These are phyloP conservation scores for Habroteleia sp. DNA, from an alignment of 2,888 invertebrate genomes.

Conservation along the genomic window DNA sequence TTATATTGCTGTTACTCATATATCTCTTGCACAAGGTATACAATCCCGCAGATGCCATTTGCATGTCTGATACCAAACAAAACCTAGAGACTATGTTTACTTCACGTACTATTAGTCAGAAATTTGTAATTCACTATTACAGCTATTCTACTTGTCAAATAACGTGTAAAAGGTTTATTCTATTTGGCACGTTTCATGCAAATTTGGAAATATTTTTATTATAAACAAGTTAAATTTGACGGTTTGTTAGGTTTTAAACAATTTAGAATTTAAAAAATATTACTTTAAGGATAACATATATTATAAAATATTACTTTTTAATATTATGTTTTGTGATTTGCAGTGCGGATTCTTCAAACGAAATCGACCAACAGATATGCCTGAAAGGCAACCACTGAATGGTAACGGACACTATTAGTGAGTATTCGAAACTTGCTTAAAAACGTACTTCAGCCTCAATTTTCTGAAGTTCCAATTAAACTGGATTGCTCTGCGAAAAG, in stretches of 20 bases:
- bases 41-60: slow-evolving; percentile 42
- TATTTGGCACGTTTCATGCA: too few species aligned
- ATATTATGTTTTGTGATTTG: slow-evolving; percentile 70
- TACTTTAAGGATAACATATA: too few species aligned
- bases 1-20: slow-evolving; percentile 89
- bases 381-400: slow-evolving; percentile 92
- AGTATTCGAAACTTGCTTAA: slow-evolving; percentile 1
- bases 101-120: background rate
- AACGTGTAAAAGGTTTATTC: too few species aligned
- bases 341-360: slow-evolving; percentile 97
- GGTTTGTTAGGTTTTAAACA: too few species aligned
- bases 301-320: background rate
- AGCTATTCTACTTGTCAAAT: too few species aligned
- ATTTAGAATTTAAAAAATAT: too few species aligned
- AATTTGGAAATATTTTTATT: too few species aligned
- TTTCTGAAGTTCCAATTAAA: slow-evolving; percentile 19
- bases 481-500: slow-evolving; percentile 10
- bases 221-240: too few species aligned
- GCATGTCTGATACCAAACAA: slow-evolving; percentile 11
- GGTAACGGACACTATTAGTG: slow-evolving; percentile 84
- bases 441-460: slow-evolving; percentile 16
- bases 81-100: slow-evolving; percentile 6
- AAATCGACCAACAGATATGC: slow-evolving; percentile 90
- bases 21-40: slow-evolving; percentile 91
- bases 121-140: too few species aligned